Evolutionary conservation across 2,888 invertebrate species (phyloP).

Genomic region (Drosophila putrida): DNA sequence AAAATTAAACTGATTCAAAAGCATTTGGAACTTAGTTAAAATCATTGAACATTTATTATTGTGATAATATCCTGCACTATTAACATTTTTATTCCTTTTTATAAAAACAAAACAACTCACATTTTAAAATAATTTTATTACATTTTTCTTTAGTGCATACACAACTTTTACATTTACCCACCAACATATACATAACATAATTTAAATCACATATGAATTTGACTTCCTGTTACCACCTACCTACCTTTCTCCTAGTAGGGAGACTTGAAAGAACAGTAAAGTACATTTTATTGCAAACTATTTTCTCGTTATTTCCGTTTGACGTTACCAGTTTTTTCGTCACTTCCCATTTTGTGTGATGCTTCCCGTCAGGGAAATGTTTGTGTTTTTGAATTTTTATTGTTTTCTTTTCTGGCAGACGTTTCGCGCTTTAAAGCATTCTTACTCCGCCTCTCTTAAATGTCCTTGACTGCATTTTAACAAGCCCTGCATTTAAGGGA

Average conservation of each 20-base stretch:
- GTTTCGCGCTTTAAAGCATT: conserved; percentile 47
- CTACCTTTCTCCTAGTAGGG: conserved; percentile 11
- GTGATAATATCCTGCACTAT: background rate
- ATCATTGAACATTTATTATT: background rate
- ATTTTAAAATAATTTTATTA: background rate
- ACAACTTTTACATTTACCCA: conserved; percentile 9
- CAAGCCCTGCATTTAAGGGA: conserved; percentile 37
- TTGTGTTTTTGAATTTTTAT: conserved; percentile 26
- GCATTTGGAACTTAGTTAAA: background rate
- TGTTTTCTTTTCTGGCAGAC: conserved; percentile 27
- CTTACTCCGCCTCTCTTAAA: conserved; percentile 32
- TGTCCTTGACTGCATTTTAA: conserved; percentile 72
- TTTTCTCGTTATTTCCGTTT: conserved; percentile 74
- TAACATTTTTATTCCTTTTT: background rate
- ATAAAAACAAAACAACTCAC: background rate
- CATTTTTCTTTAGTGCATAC: conserved; percentile 1
- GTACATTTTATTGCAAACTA: conserved; percentile 71
- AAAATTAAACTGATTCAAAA: background rate
- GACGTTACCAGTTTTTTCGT: conserved; percentile 49
- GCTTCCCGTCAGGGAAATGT: conserved; percentile 35
- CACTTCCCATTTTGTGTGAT: conserved; percentile 29
- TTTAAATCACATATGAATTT: conserved; percentile 38
- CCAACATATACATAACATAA: conserved; percentile 1
- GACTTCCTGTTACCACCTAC: conserved; percentile 20
- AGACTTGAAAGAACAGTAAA: conserved; percentile 33